These are phyloP conservation scores for Mustelus asterias DNA, from an alignment of 2,113 vertebrate genomes.

Conservation along the genomic window DNA sequence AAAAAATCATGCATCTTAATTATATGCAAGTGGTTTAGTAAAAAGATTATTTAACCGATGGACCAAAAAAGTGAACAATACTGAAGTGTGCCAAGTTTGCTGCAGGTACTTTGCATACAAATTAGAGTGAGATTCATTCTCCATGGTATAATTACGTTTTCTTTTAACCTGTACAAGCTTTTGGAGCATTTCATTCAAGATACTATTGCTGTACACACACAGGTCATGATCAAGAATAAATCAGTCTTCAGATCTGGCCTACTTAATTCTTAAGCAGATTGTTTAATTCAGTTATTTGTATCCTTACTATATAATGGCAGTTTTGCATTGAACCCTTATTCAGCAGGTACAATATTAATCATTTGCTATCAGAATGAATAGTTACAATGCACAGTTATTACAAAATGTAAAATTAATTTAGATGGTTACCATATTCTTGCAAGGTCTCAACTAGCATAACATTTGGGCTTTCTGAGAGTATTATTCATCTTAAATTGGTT, in stretches of 20 bases:
- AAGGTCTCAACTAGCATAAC: background rate
- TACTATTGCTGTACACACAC: background rate
- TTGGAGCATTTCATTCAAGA: background rate
- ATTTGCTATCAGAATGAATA: background rate
- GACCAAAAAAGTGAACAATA: background rate
- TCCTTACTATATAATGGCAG: background rate
- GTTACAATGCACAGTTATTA: background rate
- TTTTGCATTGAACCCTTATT: background rate
- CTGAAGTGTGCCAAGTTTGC: background rate
- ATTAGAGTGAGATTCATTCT: background rate
- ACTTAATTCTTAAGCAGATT: background rate
- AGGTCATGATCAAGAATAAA: background rate
- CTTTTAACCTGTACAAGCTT: background rate
- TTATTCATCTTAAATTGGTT: background rate
- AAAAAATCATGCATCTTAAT: constrained; percentile 8
- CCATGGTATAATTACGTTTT: background rate
- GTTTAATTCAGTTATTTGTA: background rate
- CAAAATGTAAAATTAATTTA: background rate
- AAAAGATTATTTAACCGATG: background rate
- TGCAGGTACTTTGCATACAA: background rate
- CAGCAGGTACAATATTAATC: background rate
- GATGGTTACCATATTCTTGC: background rate
- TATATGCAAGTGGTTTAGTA: background rate
- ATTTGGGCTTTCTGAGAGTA: background rate
- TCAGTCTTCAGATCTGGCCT: constrained; percentile 16